Evolutionary conservation across 2,888 invertebrate species (phyloP).

Genomic region (Mystacides longicornis): DNA sequence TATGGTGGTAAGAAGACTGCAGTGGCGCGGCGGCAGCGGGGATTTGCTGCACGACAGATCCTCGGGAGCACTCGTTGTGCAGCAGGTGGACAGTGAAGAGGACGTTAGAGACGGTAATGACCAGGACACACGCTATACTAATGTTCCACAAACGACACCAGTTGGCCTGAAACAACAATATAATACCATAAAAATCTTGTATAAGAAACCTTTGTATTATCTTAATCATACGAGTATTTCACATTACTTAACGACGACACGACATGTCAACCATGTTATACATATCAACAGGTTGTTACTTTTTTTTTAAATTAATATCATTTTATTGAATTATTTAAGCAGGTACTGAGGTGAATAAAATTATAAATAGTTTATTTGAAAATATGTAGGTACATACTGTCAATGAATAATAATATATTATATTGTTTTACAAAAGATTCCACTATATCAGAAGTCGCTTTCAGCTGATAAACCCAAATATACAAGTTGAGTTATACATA

Average conservation of each 20-base stretch:
- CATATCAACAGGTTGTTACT: neutral
- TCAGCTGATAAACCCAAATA: no score
- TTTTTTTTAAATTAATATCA: neutral
- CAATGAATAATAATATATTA: no score
- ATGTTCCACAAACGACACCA: constrained; percentile 63
- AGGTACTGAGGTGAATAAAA: neutral
- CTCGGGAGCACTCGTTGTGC: constrained; percentile 40
- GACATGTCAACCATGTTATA: neutral
- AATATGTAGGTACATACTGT: neutral
- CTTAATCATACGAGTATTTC: no score
- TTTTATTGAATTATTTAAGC: neutral
- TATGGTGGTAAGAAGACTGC: constrained; percentile 25
- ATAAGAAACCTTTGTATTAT: no score
- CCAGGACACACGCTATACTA: constrained; percentile 55
- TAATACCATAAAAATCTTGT: no score
- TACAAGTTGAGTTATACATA: no score
- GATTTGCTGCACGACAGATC: constrained; percentile 24
- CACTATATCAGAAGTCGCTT: no score
- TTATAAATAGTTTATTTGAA: no score
- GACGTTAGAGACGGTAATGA: constrained; percentile 58
- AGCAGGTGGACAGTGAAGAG: constrained; percentile 51
- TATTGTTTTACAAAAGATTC: no score
- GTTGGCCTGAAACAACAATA: constrained; percentile 35
- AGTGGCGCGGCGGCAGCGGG: constrained; percentile 21
- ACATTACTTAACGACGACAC: neutral